These are phyloP conservation scores for Argynnis bischoffii DNA, from an alignment of 2,888 invertebrate genomes.

Conservation along the genomic window DNA sequence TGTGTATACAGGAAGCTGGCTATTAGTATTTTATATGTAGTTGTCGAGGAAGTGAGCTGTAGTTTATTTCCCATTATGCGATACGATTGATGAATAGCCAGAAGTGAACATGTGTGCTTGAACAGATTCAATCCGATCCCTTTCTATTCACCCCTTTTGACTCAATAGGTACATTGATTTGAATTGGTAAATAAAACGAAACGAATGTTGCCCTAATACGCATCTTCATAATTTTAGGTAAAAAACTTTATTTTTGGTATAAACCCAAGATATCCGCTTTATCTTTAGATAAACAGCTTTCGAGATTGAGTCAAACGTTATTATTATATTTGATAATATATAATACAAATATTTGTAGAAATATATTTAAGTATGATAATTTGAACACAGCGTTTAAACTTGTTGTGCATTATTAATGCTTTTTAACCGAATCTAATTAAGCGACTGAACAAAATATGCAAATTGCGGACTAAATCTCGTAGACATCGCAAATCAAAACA, in stretches of 20 bases:
- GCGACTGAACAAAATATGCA: constrained; percentile 65
- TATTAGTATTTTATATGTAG: constrained; percentile 43
- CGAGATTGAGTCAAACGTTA: constrained; percentile 20
- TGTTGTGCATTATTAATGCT: constrained; percentile 29
- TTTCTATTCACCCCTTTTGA: constrained; percentile 50
- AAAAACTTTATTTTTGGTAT: background rate
- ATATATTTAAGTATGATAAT: constrained; percentile 6
- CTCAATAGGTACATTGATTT: constrained; percentile 69
- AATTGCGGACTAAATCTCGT: constrained; percentile 67
- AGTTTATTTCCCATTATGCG: constrained; percentile 69
- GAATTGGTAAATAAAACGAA: constrained; percentile 68
- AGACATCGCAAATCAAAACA: constrained; percentile 75
- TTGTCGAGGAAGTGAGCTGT: constrained; percentile 64
- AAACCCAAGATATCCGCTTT: background rate
- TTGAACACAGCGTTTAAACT: constrained; percentile 28
- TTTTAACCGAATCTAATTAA: constrained; percentile 57
- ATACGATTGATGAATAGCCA: constrained; percentile 76
- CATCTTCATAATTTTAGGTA: background rate
- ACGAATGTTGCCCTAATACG: constrained; percentile 19
- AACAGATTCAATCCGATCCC: constrained; percentile 41
- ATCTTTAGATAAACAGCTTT: constrained; percentile 21
- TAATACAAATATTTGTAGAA: background rate
- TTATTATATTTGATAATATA: constrained; percentile 8
- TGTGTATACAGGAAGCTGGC: constrained; percentile 38
- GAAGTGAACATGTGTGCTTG: constrained; percentile 54